Evolutionary conservation across 2,797 vertebrate species (phyloP).

Genomic region (Tamandua tetradactyla): DNA sequence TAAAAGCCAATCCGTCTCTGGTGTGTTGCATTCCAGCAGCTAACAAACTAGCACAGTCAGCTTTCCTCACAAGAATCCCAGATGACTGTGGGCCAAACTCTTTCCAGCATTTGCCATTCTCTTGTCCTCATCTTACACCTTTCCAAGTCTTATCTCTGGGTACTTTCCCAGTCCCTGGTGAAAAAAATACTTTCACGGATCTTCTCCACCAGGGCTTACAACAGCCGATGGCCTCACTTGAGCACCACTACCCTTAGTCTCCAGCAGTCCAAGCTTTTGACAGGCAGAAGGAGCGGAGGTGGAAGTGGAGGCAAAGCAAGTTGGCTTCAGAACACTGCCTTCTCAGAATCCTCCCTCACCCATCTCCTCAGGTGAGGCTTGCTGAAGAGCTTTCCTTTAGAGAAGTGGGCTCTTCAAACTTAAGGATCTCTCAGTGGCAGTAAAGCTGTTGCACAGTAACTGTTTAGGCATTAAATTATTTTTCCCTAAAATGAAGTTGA

Average conservation of each 20-base stretch:
- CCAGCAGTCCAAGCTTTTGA: neutral
- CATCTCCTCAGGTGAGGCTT: neutral
- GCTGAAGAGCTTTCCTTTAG: neutral
- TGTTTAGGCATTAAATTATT: neutral
- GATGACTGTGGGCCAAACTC: too few species aligned
- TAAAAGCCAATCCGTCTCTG: too few species aligned
- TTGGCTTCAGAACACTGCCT: neutral
- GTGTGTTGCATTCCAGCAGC: too few species aligned
- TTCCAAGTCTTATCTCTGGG: too few species aligned
- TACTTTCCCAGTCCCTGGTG: too few species aligned
- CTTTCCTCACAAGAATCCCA: too few species aligned
- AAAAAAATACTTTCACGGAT: too few species aligned
- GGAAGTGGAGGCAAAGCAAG: neutral
- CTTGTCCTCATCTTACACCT: too few species aligned
- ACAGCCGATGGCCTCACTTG: too few species aligned
- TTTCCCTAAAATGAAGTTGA: conserved; percentile 42
- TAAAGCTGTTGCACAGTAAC: neutral
- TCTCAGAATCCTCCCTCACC: neutral
- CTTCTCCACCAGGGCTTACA: too few species aligned
- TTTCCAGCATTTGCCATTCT: too few species aligned
- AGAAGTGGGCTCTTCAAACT: neutral
- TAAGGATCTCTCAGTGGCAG: neutral
- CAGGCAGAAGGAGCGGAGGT: neutral
- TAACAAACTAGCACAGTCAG: too few species aligned
- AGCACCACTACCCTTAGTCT: neutral